phyloP scores from a whole-genome alignment of 1,140 invertebrate species.

The Drosophila ohnishii region DNA sequence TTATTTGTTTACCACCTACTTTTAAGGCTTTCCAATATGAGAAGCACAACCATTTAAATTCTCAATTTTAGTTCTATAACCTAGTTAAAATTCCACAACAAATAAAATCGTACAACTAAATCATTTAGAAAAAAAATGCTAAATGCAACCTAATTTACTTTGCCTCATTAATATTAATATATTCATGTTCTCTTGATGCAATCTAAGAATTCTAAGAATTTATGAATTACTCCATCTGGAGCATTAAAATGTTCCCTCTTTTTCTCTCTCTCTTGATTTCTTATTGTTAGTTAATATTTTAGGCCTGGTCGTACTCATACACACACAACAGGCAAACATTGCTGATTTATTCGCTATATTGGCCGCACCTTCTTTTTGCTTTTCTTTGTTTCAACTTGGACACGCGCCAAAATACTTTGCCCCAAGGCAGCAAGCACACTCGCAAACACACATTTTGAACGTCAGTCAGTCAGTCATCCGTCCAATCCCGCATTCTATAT shows the following conservation, averaged over 20 bases:
- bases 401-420: slow-evolving; percentile 61
- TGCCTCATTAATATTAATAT: neutral
- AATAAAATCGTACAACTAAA: no score
- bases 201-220: neutral
- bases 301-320: slow-evolving; percentile 16
- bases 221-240: slow-evolving; percentile 12
- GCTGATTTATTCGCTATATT: slow-evolving; percentile 33
- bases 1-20: no score
- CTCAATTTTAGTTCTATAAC: no score
- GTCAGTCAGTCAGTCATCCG: slow-evolving; percentile 31
- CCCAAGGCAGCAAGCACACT: slow-evolving; percentile 30
- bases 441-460: slow-evolving; percentile 16
- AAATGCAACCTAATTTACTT: neutral
- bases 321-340: slow-evolving; percentile 6
- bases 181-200: neutral
- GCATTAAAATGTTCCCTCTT: neutral
- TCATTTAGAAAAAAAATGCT: neutral
- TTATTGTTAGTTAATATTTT: slow-evolving; percentile 14
- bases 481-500: slow-evolving; percentile 34
- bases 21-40: no score
- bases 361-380: slow-evolving; percentile 31
- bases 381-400: slow-evolving; percentile 54
- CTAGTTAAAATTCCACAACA: no score
- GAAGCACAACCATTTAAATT: no score
- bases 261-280: neutral